Evolutionary conservation across 2,797 vertebrate species (phyloP).

Genomic region (Liasis olivaceus): DNA sequence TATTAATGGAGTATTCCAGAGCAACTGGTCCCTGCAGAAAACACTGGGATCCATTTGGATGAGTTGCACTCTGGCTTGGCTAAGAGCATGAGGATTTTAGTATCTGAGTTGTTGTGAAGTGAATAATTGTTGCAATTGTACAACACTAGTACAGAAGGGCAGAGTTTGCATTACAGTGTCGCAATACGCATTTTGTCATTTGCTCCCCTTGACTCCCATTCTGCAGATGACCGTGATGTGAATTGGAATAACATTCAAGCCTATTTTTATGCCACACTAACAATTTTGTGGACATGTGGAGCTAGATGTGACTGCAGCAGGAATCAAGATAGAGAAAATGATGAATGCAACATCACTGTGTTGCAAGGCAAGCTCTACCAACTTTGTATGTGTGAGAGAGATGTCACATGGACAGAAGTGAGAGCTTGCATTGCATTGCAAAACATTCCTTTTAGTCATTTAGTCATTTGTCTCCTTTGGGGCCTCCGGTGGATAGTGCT

Average conservation of each 20-base stretch:
- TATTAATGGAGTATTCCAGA: neutral
- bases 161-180: neutral
- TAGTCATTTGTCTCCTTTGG: neutral
- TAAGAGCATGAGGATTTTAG: neutral
- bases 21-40: neutral
- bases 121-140: neutral
- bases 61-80: neutral
- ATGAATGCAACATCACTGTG: neutral
- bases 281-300: neutral
- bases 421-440: neutral
- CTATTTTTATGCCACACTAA: conserved; percentile 26
- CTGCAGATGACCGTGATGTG: neutral
- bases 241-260: neutral
- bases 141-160: neutral
- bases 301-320: neutral
- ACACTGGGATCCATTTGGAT: neutral
- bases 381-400: neutral
- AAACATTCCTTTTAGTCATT: neutral
- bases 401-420: neutral
- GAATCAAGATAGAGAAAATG: neutral
- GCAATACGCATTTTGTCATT: neutral
- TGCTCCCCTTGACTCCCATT: neutral
- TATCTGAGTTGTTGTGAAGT: neutral
- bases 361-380: neutral
- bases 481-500: neutral